A percentile compares a stretch with the other conserved stretches of the same genome.
These are phyloP conservation scores for Apolygus lucorum DNA, from an alignment of 1,140 invertebrate species.

Conservation along the genomic window DNA sequence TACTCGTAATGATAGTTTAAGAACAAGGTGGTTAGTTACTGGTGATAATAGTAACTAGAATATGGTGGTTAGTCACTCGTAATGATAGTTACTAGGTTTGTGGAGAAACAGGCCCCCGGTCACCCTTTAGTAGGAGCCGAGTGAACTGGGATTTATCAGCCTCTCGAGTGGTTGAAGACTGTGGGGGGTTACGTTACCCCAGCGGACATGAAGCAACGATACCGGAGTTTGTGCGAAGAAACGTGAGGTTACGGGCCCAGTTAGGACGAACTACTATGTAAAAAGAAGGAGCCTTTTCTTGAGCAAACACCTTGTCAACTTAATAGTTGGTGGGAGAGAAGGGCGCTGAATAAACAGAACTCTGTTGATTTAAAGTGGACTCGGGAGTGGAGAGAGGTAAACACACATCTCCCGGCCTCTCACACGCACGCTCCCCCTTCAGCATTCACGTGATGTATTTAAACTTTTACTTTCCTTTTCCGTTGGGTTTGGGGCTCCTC, in stretches of 20 bases:
- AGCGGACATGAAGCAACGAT: no score
- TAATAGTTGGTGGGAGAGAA: not conserved
- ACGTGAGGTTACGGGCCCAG: not conserved
- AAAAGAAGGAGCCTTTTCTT: not conserved
- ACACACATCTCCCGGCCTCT: not conserved
- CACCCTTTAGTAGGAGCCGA: no score
- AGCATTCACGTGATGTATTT: not conserved
- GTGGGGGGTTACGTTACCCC: no score
- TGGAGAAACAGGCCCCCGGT: no score
- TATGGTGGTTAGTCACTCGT: no score
- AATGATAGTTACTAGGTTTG: no score
- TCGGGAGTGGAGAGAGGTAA: not conserved
- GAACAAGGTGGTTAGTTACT: no score
- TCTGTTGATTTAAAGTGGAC: slow-evolving; percentile 1
- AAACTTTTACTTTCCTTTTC: slow-evolving; percentile 1
- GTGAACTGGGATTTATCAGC: no score
- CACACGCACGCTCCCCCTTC: not conserved
- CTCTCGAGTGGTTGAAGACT: no score
- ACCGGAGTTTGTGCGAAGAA: not conserved
- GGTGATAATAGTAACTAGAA: no score
- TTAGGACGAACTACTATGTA: not conserved
- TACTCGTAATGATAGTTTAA: no score
- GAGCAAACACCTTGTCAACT: not conserved
- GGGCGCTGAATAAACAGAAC: not conserved
- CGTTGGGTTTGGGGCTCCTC: not conserved